Base-by-base conservation (phyloP, 2,113 vertebrate genomes). In the Myotis lucifugus region DNA sequence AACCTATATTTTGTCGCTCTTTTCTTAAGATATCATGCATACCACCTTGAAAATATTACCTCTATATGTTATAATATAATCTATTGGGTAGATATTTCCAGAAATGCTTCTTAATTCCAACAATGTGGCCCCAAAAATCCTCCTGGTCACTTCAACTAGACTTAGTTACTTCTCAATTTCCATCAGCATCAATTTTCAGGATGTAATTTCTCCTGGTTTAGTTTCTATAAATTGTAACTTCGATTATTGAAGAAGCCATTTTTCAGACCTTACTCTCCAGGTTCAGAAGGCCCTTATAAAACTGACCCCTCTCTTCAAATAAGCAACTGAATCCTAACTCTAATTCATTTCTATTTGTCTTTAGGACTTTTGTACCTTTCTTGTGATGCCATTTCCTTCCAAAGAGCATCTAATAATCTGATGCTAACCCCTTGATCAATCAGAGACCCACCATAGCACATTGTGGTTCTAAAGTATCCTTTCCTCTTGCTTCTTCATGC, bases 111-210 rank as follows among this genome's bases (percentile, higher is more conserved):
- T 42, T 64, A 66, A 77, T 76, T 73, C 52, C 50, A 91, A 5
- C 17, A 59, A 11, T 85, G 19, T 77, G 6, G 3, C 37, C 59
- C n/a, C 72, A 76, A 76, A 34, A 85, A 77, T 37, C 1, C 0
- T 17, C 42, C 3, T 56, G 42, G 18, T 83, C 21, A 64, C 29
- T 50, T 84, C 69, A 8, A 91, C 23, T 77, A 23, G 52, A 77
- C 6, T 85, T 88, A 56, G 54, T 81, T 86, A 73, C 69, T 88
- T 93, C 29, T 86, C 42, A 88, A 34, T 29, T 95, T 61, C 32
- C 42, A 79, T 74, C 21, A 83, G 29, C 6, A 66, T 77, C 56
- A 78, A 29, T 50, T 42, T 83, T 91, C 78, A 83, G n/a, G 5
- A 17, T 81, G 29, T 18, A 40, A 37, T 73, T 78, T 92, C n/a